These are phyloP conservation scores for Dyspetes luteomarginatus DNA, from an alignment of 2,888 invertebrate species.

Conservation along the genomic window DNA sequence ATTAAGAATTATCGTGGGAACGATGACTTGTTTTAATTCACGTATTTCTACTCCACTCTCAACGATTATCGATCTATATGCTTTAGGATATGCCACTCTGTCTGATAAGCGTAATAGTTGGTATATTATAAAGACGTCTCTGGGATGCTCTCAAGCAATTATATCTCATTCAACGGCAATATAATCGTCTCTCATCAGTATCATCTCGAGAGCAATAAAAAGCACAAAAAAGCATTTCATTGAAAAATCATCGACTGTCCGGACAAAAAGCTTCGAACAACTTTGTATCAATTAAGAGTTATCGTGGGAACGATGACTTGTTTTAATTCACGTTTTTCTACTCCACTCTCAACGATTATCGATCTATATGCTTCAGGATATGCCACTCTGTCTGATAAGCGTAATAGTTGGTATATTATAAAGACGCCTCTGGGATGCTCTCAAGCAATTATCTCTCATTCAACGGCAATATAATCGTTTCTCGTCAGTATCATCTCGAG, in stretches of 20 bases:
- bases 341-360: neutral
- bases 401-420: too few relatives aligned
- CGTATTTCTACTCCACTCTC: neutral
- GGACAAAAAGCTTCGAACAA: neutral
- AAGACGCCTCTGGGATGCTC: too few relatives aligned
- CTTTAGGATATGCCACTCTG: too few relatives aligned
- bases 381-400: too few relatives aligned
- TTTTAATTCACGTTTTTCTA: slow-evolving; percentile 9
- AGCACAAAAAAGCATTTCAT: slow-evolving; percentile 29
- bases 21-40: slow-evolving; percentile 23
- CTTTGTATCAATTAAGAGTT: slow-evolving; percentile 35
- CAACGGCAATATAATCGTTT: too few relatives aligned
- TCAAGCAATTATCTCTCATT: too few relatives aligned
- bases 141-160: too few relatives aligned
- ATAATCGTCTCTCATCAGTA: slow-evolving; percentile 21
- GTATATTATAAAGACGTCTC: too few relatives aligned
- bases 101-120: too few relatives aligned
- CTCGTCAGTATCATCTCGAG: too few relatives aligned
- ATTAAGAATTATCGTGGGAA: slow-evolving; percentile 56
- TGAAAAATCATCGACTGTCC: slow-evolving; percentile 41
- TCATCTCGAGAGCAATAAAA: neutral
- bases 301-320: slow-evolving; percentile 52
- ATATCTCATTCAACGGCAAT: too few relatives aligned
- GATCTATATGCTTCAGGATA: neutral
- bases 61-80: neutral